A percentile compares a stretch with the other conserved stretches of the same genome.
These are phyloP conservation scores for Fistularia commersonii DNA, from an alignment of 2,797 vertebrate species.

Conservation along the genomic window DNA sequence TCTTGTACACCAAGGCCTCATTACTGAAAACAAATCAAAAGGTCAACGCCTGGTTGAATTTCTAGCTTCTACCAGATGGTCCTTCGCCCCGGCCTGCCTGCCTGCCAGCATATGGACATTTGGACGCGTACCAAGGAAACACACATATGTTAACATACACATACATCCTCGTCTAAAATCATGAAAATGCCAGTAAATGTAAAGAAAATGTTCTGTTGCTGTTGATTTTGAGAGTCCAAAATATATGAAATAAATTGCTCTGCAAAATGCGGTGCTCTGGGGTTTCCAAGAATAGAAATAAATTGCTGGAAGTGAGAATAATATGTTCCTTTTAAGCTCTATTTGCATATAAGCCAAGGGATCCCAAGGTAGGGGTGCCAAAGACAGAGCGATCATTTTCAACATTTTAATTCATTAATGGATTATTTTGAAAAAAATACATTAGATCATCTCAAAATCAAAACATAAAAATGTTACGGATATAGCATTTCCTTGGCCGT, in stretches of 20 bases:
- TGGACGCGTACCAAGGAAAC: constrained; percentile 55
- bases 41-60: constrained; percentile 58
- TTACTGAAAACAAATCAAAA: constrained; percentile 42
- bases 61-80: constrained; percentile 60
- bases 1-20: constrained; percentile 3
- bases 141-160: constrained; percentile 10
- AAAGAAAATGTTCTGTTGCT: too few species aligned
- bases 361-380: too few species aligned
- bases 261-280: too few species aligned
- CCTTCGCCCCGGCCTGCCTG: constrained; percentile 54
- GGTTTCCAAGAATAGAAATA: too few species aligned
- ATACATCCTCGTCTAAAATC: constrained; percentile 2
- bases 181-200: not conserved
- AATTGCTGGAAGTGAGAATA: too few species aligned
- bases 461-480: too few species aligned
- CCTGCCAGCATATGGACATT: constrained; percentile 66
- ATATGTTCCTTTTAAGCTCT: too few species aligned
- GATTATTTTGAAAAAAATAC: constrained; percentile 31
- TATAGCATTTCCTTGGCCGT: too few species aligned
- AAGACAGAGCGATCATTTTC: too few species aligned
- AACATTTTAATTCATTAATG: constrained; percentile 8
- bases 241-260: too few species aligned
- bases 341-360: too few species aligned
- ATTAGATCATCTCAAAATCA: constrained; percentile 5
- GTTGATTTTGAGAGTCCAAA: too few species aligned